phyloP scores from a whole-genome alignment of 2,888 invertebrate genomes.

The Drosophila rellima region DNA sequence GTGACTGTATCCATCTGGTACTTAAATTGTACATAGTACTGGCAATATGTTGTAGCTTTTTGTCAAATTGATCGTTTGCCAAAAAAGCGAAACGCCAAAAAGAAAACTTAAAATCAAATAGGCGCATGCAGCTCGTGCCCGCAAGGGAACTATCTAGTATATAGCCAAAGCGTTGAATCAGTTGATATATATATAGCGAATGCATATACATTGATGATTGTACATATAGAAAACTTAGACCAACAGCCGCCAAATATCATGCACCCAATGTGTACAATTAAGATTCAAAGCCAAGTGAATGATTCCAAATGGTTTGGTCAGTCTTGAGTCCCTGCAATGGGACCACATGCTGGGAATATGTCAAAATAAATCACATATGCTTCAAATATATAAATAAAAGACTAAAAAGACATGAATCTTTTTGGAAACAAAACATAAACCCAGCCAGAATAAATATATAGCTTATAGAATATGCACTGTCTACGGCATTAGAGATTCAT shows the following conservation, averaged over 20 bases:
- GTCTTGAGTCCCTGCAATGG: constrained; percentile 12
- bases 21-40: constrained; percentile 37
- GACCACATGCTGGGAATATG: constrained; percentile 65
- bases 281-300: constrained; percentile 38
- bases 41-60: constrained; percentile 50
- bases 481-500: constrained; percentile 68
- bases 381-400: constrained; percentile 12
- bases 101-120: constrained; percentile 55
- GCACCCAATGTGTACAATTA: constrained; percentile 39
- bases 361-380: constrained; percentile 69
- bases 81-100: constrained; percentile 61
- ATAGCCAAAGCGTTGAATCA: constrained; percentile 39
- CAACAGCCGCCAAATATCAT: constrained; percentile 51
- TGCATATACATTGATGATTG: constrained; percentile 1
- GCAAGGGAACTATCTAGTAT: constrained; percentile 34
- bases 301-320: constrained; percentile 47
- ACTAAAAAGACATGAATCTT: constrained; percentile 16
- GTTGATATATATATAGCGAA: constrained; percentile 20
- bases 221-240: constrained; percentile 18
- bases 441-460: constrained; percentile 35
- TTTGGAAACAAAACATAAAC: constrained; percentile 44
- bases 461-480: constrained; percentile 45
- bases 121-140: constrained; percentile 65
- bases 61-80: constrained; percentile 67
- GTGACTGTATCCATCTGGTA: constrained; percentile 37